These are phyloP conservation scores for Plagiodera versicolora DNA, from an alignment of 2,888 invertebrate genomes.

Conservation along the genomic window DNA sequence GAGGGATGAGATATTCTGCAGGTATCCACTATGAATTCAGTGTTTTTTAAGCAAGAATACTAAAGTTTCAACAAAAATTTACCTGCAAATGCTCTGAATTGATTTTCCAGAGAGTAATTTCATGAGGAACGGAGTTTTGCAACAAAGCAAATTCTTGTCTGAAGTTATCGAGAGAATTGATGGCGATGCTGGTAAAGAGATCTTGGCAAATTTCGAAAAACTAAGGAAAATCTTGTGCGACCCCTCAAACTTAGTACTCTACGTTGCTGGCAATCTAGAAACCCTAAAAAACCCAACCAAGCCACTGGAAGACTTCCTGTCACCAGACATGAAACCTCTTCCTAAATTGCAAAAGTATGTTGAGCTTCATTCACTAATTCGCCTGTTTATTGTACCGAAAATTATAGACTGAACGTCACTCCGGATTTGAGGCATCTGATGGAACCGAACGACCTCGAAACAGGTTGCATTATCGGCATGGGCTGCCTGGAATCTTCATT, in stretches of 20 bases:
- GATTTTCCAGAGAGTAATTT: constrained; percentile 67
- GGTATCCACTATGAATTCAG: no score
- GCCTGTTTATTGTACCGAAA: no score
- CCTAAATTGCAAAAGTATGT: constrained; percentile 30
- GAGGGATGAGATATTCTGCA: constrained; percentile 59
- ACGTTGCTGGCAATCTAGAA: constrained; percentile 72
- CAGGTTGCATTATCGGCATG: constrained; percentile 73
- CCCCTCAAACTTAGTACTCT: constrained; percentile 66
- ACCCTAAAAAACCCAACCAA: constrained; percentile 59
- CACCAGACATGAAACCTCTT: constrained; percentile 21
- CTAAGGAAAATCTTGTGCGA: constrained; percentile 63
- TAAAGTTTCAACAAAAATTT: background rate
- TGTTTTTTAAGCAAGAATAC: no score
- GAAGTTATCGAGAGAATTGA: constrained; percentile 65
- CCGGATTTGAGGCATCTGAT: constrained; percentile 56
- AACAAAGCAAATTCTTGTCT: constrained; percentile 77
- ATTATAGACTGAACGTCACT: constrained; percentile 51
- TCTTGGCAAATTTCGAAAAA: constrained; percentile 60
- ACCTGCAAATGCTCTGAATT: background rate
- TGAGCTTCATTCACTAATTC: no score
- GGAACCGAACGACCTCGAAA: constrained; percentile 48
- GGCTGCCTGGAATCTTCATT: constrained; percentile 82
- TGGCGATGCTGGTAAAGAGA: constrained; percentile 54
- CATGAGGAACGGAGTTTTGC: constrained; percentile 69
- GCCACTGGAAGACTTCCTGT: constrained; percentile 39